Base-by-base conservation (phyloP, 2,113 vertebrate genomes). In the Dolichotis patagonum region DNA sequence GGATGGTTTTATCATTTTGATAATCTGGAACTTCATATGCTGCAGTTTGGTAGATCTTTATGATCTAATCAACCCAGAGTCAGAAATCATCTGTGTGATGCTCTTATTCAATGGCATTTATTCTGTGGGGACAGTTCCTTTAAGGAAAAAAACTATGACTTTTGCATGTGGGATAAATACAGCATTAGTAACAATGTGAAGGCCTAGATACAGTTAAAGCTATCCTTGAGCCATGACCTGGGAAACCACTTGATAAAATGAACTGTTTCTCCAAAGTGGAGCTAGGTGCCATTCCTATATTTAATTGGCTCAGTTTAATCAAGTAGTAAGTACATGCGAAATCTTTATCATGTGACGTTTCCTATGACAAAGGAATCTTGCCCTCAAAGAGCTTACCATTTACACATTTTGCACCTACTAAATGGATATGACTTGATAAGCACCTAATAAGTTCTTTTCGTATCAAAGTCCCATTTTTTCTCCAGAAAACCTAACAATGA, bases 111-210 rank as follows among this genome's bases (percentile, higher is more conserved):
- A 24, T 85, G n/a, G 9, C 26, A 49, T 84, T 78, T 89, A 92
- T 80, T 83, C 67, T 73, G n/a, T 84, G 17, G 24, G 7, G 38
- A 2, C 1, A n/a, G 10, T 91, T 56, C 17, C 60, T 54, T 35
- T 62, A 75, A 81, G 84, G 65, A 90, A 73, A 90, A 95, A 90
- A 5, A n/a, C 10, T 58, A 2, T 73, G 69, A 54, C 22, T 92
- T n/a, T 95, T 95, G 24, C 95, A 28, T 85, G 88, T 85, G 20
- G 62, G 19, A 77, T 94, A 77, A 91, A 80, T 26, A 49, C 2
- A 77, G 46, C 54, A 86, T 89, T 88, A 92, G 16, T 90, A 58
- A 52, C 43, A 35, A 3, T 46, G 1, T 84, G 58, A 91, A 85
- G 49, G 11, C 22, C 52, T 82, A 32, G 54, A 24, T 46, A 41